Conservation (phyloP, 2,888 invertebrate species). For the Neria commutata region DNA sequence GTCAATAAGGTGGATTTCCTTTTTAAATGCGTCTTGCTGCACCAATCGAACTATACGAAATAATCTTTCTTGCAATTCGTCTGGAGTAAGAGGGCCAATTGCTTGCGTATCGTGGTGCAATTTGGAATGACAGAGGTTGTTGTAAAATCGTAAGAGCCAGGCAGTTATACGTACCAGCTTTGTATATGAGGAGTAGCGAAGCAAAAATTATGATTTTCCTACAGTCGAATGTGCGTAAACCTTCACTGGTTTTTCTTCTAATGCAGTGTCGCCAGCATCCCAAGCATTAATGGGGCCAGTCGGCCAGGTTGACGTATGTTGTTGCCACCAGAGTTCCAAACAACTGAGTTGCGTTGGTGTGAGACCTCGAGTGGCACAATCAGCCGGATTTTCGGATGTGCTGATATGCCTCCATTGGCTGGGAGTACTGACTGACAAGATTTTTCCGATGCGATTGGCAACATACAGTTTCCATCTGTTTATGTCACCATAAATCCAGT, state of each 20-base stretch:
- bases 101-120: too few species aligned
- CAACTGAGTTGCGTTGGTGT: not conserved
- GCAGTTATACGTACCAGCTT: too few species aligned
- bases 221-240: not conserved
- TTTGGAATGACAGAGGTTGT: not conserved
- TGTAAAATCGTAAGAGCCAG: not conserved
- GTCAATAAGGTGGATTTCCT: not conserved
- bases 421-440: not conserved
- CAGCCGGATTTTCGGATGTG: slow-evolving; percentile 14
- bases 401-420: slow-evolving; percentile 13
- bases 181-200: not conserved
- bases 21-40: not conserved
- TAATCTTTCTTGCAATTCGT: not conserved
- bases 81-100: not conserved
- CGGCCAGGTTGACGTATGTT: not conserved
- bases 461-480: slow-evolving; percentile 9
- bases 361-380: slow-evolving; percentile 12
- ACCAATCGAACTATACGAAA: not conserved
- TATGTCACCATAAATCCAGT: slow-evolving; percentile 10
- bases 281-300: not conserved
- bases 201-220: not conserved
- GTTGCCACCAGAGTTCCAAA: not conserved
- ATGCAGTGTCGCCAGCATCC: not conserved
- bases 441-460: slow-evolving; percentile 8
- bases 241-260: not conserved